Conservation (phyloP, 2,113 vertebrate species). For the Tenrec ecaudatus region DNA sequence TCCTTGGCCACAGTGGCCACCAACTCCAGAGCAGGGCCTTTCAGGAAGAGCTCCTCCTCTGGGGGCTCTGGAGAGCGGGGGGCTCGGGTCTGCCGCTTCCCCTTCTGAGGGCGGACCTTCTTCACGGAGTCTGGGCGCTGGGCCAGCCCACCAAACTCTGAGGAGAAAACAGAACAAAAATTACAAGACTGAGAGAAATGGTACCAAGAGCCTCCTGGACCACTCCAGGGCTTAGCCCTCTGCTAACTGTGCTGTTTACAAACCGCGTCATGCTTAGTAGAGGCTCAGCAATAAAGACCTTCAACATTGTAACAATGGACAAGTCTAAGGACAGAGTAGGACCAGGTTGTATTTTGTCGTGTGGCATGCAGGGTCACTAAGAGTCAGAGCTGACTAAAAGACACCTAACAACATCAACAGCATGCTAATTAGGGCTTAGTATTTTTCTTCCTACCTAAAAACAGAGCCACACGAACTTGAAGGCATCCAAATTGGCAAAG, state of each 20-base stretch:
- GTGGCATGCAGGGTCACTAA: neutral
- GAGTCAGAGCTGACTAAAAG: too few species aligned
- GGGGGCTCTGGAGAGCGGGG: neutral
- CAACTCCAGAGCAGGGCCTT: conserved; percentile 80
- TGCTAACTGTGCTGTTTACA: neutral
- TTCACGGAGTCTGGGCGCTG: conserved; percentile 75
- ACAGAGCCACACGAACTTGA: neutral
- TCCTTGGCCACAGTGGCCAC: conserved; percentile 77
- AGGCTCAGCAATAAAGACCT: too few species aligned
- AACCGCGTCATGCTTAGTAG: neutral
- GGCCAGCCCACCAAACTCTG: conserved; percentile 78
- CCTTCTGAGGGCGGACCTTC: conserved; percentile 89
- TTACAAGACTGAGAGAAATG: neutral
- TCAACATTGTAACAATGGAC: neutral
- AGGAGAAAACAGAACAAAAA: neutral
- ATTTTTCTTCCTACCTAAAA: conserved; percentile 26
- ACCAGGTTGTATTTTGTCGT: too few species aligned
- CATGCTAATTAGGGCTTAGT: neutral
- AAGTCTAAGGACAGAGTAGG: neutral
- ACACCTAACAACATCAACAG: neutral
- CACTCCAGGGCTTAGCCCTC: neutral
- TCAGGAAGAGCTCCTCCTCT: conserved; percentile 86
- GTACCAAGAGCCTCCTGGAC: neutral
- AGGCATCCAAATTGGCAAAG: too few species aligned
- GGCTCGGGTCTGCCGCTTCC: neutral